A percentile compares a stretch with the other conserved stretches of the same genome.
phyloP scores from a whole-genome alignment of 2,888 invertebrate species.

The Horisme vitalbata region DNA sequence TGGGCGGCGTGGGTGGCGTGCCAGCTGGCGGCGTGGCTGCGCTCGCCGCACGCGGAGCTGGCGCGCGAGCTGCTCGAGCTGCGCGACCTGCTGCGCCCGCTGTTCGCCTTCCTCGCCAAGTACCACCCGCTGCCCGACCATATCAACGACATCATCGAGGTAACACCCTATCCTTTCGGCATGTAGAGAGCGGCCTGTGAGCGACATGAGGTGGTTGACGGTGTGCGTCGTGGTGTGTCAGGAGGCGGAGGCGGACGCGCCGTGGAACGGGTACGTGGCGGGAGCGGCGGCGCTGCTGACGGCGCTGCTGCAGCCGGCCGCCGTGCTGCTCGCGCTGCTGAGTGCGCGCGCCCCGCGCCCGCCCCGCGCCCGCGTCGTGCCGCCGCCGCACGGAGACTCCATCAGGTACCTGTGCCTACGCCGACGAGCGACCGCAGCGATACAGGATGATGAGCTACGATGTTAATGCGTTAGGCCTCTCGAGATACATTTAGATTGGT shows the following conservation, averaged over 20 bases:
- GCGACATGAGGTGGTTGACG: too few relatives aligned
- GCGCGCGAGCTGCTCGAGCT: slow-evolving; percentile 44
- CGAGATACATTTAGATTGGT: too few relatives aligned
- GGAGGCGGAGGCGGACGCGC: slow-evolving; percentile 56
- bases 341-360: slow-evolving; percentile 37
- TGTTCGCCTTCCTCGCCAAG: slow-evolving; percentile 45
- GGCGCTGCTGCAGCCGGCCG: slow-evolving; percentile 46
- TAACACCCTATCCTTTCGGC: slow-evolving; percentile 2
- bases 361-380: too few relatives aligned
- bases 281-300: slow-evolving; percentile 37
- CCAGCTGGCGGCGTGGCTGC: slow-evolving; percentile 43
- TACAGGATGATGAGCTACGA: too few relatives aligned
- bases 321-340: slow-evolving; percentile 44
- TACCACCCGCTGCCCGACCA: slow-evolving; percentile 48
- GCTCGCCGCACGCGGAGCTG: slow-evolving; percentile 30
- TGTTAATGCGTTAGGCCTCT: too few relatives aligned
- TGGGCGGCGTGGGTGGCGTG: slow-evolving; percentile 43
- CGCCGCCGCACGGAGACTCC: slow-evolving; percentile 11
- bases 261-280: slow-evolving; percentile 51
- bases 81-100: slow-evolving; percentile 36
- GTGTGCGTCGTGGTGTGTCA: slow-evolving; percentile 22
- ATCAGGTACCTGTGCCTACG: slow-evolving; percentile 24
- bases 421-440: too few relatives aligned
- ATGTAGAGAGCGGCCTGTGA: background rate
- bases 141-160: slow-evolving; percentile 44